Base-by-base conservation (phyloP, 2,797 vertebrate genomes). In the Sebastolobus alascanus region DNA sequence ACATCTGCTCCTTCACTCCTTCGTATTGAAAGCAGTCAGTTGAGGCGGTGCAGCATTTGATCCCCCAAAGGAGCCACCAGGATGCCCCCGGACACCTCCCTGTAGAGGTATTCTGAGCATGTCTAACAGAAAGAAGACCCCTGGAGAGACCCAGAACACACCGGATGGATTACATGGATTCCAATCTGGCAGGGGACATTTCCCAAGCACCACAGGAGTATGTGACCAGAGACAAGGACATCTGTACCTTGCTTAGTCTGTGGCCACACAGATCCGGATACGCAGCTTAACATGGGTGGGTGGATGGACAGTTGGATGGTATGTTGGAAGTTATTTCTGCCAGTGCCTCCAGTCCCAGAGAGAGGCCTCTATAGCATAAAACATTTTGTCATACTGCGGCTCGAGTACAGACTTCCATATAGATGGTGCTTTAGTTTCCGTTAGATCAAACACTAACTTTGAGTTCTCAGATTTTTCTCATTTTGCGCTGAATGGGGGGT, bases 381-480 rank as follows among this genome's bases (percentile, higher is more conserved):
- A 7, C 4, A 1, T n/a, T 29, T 74, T 55, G 37, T 33, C 9
- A 25, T 31, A 46, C 13, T 50, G 38, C 11, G 50, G 61, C 8
- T 20, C 40, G 4, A 40, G 16, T 13, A 37, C 16, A 46, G 6
- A 46, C 22, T 2, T 56, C 3, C 18, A 66, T 12, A 7, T n/a
- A 59, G 37, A 33, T 16, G 22, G 22, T 38, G 20, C 52, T 0
- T 56, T 16, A 20, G 25, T 22, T 9, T 70, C 18, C 20, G 4
- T 25, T 33, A 18, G 55, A 67, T 71, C 60, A 75, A 71, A 75
- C 61, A 40, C 55, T 40, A 61, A 31, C 6, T 79, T 46, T 31
- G 22, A 56, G 40, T 65, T 13, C 1, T 59, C 29, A 22, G 27
- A 18, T 18, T 64, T 11, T 16, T 75, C 63, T 56, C 20, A 35